Conservation (phyloP, 64 coral and sea anemone genomes). For the Platygyra sinensis region DNA sequence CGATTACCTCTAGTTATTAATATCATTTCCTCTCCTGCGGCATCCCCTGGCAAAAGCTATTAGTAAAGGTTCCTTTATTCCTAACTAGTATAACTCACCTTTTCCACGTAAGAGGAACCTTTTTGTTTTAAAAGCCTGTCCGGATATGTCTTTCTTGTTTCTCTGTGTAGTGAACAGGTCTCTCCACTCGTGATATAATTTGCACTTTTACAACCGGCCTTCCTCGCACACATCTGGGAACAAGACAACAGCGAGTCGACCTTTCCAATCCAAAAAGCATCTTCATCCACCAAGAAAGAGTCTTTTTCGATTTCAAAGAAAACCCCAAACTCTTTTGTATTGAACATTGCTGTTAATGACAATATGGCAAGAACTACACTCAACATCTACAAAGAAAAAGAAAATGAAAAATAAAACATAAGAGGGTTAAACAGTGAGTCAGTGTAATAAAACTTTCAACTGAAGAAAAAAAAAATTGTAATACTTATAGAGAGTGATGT, state of each 20-base stretch:
- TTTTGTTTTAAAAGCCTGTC: neutral
- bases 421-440: too few relatives aligned
- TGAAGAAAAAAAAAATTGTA: too few relatives aligned
- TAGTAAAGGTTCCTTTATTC: too few relatives aligned
- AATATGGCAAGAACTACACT: too few relatives aligned
- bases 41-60: too few relatives aligned
- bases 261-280: neutral
- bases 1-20: too few relatives aligned
- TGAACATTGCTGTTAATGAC: neutral
- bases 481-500: too few relatives aligned
- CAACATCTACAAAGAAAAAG: too few relatives aligned
- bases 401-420: too few relatives aligned
- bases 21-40: too few relatives aligned
- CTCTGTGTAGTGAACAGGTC: neutral
- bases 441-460: too few relatives aligned
- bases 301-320: neutral
- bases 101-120: constrained; percentile 3
- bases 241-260: neutral
- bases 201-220: neutral
- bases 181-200: neutral
- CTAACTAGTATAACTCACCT: neutral
- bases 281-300: neutral
- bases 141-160: too few relatives aligned
- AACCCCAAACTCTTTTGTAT: neutral
- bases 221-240: neutral